Evolutionary conservation across 2,888 invertebrate species (phyloP), one percentile per base, ranked within the genome.

Genomic region (Proisotoma minuta): DNA sequence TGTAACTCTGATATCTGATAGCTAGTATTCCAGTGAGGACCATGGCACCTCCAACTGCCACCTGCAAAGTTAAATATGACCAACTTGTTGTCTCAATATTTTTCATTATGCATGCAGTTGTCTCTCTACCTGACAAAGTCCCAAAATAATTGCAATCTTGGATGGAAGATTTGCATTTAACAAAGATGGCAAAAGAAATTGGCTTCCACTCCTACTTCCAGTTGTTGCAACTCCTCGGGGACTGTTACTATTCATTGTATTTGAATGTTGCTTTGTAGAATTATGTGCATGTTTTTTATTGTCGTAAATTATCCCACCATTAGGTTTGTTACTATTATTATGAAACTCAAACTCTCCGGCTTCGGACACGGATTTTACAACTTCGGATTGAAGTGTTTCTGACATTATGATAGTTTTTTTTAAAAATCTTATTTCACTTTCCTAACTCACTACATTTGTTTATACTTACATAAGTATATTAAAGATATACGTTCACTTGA

Each of bases 1-100:
- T 43, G 52, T 73, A 73, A 60, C 70, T 73, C 51, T 71, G 70
- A 50, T 71, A 73, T 29, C 71, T 63, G 10, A 73, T 62, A 8
- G 71, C 70, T 10, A 70, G 62, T 15, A 63, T 64, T 4, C 70
- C 71, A 23, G 66, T 64, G 18, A 71, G 52, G n/a, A 70, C 73
- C 71, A 71, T 73, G 5, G 69, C 67, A 10, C 64, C 66, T 15
- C 73, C 73, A 2, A 71, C 54, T 18, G 64, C 66, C 23, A 73
- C 70, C 69, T 73, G 54, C 3, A 62, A 34, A 34, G 34, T 34
- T 34, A 15, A 34, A 15, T 34, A 8, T 12, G 12, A 34, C 34
- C 34, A 8, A 34, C 34, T 34, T 34, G 8, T 34, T 34, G 34
- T 12, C 34, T 10, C 8, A 34, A 34, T 34, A 8, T 10, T 34